These are phyloP conservation scores for Eospalax fontanierii DNA, from an alignment of 2,797 vertebrate species.

Conservation along the genomic window DNA sequence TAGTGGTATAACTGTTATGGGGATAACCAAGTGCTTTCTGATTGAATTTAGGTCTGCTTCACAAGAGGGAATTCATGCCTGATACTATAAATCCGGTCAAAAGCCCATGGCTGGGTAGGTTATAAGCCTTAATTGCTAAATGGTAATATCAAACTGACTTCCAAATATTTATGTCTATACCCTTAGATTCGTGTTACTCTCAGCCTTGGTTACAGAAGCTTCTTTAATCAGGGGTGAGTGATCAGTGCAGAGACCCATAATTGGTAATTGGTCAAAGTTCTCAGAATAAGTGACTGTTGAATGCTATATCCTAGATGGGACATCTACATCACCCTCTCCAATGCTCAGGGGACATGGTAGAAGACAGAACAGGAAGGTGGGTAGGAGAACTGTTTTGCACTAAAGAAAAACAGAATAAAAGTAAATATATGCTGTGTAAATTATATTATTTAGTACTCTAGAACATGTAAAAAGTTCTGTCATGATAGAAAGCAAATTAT, in stretches of 20 bases:
- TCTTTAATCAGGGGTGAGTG: neutral
- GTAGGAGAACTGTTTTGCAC: neutral
- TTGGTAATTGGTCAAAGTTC: neutral
- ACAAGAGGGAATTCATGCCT: neutral
- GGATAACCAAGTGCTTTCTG: neutral
- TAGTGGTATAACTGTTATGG: neutral
- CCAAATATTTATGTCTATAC: neutral
- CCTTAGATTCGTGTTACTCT: neutral
- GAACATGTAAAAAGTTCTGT: neutral
- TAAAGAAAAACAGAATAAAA: neutral
- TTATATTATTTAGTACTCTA: conserved; percentile 10
- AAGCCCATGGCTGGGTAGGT: neutral
- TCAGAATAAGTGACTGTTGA: neutral
- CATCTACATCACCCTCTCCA: neutral
- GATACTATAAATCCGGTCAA: neutral
- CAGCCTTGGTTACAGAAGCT: neutral
- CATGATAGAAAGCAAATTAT: neutral
- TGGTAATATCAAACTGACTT: neutral
- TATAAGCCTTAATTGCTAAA: neutral
- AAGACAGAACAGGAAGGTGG: neutral
- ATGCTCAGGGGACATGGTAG: neutral
- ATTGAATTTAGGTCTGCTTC: neutral
- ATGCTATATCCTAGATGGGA: neutral
- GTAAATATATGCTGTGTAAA: neutral
- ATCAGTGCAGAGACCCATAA: neutral